Conservation (phyloP, 2,113 vertebrate genomes). For the Merops nubicus region DNA sequence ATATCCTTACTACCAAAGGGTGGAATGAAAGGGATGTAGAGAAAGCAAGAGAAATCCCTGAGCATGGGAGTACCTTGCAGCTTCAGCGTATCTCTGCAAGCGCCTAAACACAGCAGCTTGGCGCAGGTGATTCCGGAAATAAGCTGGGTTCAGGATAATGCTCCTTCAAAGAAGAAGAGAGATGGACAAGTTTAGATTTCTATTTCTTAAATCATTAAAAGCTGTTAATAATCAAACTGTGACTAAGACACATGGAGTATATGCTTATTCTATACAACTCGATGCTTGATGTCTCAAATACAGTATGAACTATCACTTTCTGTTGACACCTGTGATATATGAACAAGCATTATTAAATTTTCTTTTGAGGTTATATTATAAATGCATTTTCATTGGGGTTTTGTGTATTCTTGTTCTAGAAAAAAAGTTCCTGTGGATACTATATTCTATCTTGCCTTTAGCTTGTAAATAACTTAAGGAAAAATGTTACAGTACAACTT, state of each 20-base stretch:
- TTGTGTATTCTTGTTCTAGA: slow-evolving; percentile 26
- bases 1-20: not conserved
- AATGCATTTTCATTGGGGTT: slow-evolving; percentile 40
- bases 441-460: not conserved
- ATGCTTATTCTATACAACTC: not conserved
- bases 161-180: slow-evolving; percentile 72
- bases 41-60: not conserved
- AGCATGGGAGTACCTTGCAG: slow-evolving; percentile 74
- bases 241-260: not conserved
- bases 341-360: slow-evolving; percentile 43
- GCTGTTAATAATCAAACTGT: not conserved
- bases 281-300: not conserved
- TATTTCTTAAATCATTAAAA: slow-evolving; percentile 17
- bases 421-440: not conserved
- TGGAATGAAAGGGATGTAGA: not conserved
- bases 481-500: not conserved
- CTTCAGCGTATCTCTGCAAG: slow-evolving; percentile 79
- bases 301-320: not conserved
- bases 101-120: slow-evolving; percentile 76
- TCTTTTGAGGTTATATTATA: slow-evolving; percentile 37
- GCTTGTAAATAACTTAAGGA: not conserved
- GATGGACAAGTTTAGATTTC: not conserved
- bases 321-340: slow-evolving; percentile 33
- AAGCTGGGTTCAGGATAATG: slow-evolving; percentile 76
- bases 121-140: slow-evolving; percentile 81